phyloP scores from a whole-genome alignment of 1,140 invertebrate genomes.

The Zaprionus gabonicus region DNA sequence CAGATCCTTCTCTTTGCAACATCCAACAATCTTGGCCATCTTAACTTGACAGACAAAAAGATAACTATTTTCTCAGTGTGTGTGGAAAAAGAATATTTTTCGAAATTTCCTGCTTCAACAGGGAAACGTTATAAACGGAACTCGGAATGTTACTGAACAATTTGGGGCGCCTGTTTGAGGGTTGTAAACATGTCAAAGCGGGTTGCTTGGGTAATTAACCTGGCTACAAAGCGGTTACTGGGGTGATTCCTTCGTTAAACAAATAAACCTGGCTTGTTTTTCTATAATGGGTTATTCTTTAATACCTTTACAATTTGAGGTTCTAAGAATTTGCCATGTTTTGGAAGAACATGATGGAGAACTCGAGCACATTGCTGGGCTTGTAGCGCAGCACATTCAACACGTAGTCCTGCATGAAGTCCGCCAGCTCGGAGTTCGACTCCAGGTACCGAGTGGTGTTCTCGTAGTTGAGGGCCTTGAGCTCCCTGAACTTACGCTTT shows the following conservation, averaged over 20 bases:
- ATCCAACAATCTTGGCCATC: slow-evolving; percentile 38
- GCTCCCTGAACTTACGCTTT: slow-evolving; percentile 40
- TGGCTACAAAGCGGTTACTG: slow-evolving; percentile 41
- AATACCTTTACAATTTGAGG: background rate
- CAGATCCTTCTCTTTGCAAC: slow-evolving; percentile 49
- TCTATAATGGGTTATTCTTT: background rate
- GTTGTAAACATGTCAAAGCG: slow-evolving; percentile 44
- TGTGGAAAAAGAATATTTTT: slow-evolving; percentile 6
- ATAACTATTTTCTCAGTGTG: background rate
- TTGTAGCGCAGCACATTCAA: slow-evolving; percentile 73
- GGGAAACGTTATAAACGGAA: slow-evolving; percentile 24
- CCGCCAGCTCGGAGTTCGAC: slow-evolving; percentile 57
- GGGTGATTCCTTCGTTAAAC: slow-evolving; percentile 2
- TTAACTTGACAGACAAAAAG: slow-evolving; percentile 8
- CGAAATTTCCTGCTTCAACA: background rate
- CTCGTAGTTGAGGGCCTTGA: slow-evolving; percentile 69
- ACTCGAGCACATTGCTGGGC: slow-evolving; percentile 72
- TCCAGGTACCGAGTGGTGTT: slow-evolving; percentile 61
- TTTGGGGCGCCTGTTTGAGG: slow-evolving; percentile 50
- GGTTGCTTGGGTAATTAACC: slow-evolving; percentile 41
- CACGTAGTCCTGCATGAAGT: slow-evolving; percentile 75
- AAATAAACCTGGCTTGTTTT: background rate
- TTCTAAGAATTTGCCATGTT: slow-evolving; percentile 50
- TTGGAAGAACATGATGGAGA: slow-evolving; percentile 76
- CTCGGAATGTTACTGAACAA: slow-evolving; percentile 33